These are phyloP conservation scores for Agrochola lychnidis DNA, from an alignment of 2,888 invertebrate genomes.

Conservation along the genomic window DNA sequence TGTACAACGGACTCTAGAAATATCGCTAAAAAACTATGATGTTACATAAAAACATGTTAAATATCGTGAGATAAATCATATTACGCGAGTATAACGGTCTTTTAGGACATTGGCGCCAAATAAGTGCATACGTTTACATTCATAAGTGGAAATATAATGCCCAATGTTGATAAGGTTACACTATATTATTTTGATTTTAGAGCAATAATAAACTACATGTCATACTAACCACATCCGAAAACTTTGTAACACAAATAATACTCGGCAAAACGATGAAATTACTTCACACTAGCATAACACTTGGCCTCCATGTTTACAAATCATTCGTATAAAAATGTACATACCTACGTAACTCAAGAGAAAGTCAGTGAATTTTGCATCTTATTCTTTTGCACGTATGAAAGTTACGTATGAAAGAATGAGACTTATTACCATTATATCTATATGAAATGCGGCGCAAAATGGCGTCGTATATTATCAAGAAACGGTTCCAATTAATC, in stretches of 20 bases:
- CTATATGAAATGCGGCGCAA: constrained; percentile 81
- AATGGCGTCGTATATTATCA: constrained; percentile 82
- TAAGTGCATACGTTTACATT: constrained; percentile 89
- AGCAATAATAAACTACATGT: constrained; percentile 46
- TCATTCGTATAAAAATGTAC: constrained; percentile 84
- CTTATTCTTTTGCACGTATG: constrained; percentile 78
- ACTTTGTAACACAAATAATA: constrained; percentile 65
- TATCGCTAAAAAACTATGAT: constrained; percentile 54
- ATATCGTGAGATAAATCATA: constrained; percentile 63
- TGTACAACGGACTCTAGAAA: constrained; percentile 60
- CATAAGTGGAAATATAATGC: constrained; percentile 54
- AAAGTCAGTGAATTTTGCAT: constrained; percentile 82
- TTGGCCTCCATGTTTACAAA: constrained; percentile 90
- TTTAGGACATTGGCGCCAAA: constrained; percentile 89
- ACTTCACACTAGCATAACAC: constrained; percentile 81
- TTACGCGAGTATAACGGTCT: constrained; percentile 84
- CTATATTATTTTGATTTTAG: constrained; percentile 42
- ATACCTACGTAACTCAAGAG: constrained; percentile 79
- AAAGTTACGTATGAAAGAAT: constrained; percentile 70
- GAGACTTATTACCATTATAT: constrained; percentile 78
- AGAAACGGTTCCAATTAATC: constrained; percentile 44
- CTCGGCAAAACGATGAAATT: constrained; percentile 71
- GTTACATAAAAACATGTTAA: constrained; percentile 59
- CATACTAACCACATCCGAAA: constrained; percentile 76
- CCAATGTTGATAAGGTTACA: constrained; percentile 55